phyloP scores from a whole-genome alignment of 2,797 vertebrate species.

The Botia almorhae region DNA sequence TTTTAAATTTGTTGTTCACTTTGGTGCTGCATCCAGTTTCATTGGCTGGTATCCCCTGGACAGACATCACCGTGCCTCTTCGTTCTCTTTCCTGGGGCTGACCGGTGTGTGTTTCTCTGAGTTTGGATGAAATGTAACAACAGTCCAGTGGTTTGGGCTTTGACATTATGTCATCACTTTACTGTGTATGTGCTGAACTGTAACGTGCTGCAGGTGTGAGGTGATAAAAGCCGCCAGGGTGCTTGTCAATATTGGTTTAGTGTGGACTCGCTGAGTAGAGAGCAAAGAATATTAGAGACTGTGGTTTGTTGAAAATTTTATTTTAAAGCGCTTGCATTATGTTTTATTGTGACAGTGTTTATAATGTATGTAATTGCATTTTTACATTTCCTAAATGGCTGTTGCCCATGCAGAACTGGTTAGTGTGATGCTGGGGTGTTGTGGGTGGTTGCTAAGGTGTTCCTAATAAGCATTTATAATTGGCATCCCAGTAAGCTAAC shows the following conservation, averaged over 20 bases:
- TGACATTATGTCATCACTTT: slow-evolving; percentile 38
- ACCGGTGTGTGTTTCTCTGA: not conserved
- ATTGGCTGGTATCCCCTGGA: not conserved
- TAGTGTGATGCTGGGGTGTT: no score
- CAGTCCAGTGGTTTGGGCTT: not conserved
- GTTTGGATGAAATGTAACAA: not conserved
- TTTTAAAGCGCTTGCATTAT: not conserved
- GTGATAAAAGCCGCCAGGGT: slow-evolving; percentile 53
- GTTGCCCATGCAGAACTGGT: no score
- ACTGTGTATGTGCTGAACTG: not conserved
- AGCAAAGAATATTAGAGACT: slow-evolving; percentile 39
- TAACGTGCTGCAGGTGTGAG: slow-evolving; percentile 44
- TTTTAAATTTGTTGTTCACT: slow-evolving; percentile 6
- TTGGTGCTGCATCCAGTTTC: not conserved
- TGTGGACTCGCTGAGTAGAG: slow-evolving; percentile 54
- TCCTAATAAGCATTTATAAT: no score
- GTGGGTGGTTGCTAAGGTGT: not conserved
- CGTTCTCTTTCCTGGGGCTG: not conserved
- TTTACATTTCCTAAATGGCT: not conserved
- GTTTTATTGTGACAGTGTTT: not conserved
- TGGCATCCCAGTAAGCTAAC: no score
- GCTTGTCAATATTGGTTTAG: slow-evolving; percentile 67
- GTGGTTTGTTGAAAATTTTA: not conserved
- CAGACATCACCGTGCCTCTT: not conserved
- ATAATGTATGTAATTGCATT: not conserved